Conservation (phyloP, 1,140 invertebrate genomes). For the Aphis gossypii region DNA sequence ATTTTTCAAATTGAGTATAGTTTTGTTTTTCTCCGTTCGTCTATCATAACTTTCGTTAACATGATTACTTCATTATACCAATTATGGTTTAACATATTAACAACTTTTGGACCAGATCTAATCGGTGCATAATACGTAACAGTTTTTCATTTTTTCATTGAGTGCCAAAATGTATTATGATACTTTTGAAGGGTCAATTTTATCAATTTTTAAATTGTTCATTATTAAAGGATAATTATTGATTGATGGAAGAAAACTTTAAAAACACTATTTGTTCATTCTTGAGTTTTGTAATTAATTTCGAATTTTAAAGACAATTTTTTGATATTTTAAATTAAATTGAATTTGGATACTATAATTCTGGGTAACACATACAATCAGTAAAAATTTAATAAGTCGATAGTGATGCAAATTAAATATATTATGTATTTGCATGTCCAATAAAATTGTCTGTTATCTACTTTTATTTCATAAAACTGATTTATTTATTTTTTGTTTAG, state of each 20-base stretch:
- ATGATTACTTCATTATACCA: background rate
- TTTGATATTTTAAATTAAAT: background rate
- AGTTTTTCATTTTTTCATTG: background rate
- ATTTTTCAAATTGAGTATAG: background rate
- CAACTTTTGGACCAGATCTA: background rate
- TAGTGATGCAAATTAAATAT: background rate
- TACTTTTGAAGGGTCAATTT: background rate
- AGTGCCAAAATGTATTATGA: too few species aligned
- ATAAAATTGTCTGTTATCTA: background rate
- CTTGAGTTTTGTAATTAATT: too few species aligned
- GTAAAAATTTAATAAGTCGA: background rate
- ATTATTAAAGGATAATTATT: too few species aligned
- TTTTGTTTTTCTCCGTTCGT: background rate
- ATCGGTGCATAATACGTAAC: background rate
- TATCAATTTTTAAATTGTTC: too few species aligned
- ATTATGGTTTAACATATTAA: background rate
- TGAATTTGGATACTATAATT: background rate
- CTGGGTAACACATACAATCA: background rate
- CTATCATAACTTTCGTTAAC: background rate
- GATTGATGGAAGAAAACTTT: too few species aligned
- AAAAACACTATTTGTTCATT: background rate
- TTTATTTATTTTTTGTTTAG: background rate
- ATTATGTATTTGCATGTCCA: background rate
- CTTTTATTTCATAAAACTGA: background rate
- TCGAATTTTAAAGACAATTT: background rate